phyloP scores from a whole-genome alignment of 2,113 vertebrate genomes.

The Pterocles orientalis region DNA sequence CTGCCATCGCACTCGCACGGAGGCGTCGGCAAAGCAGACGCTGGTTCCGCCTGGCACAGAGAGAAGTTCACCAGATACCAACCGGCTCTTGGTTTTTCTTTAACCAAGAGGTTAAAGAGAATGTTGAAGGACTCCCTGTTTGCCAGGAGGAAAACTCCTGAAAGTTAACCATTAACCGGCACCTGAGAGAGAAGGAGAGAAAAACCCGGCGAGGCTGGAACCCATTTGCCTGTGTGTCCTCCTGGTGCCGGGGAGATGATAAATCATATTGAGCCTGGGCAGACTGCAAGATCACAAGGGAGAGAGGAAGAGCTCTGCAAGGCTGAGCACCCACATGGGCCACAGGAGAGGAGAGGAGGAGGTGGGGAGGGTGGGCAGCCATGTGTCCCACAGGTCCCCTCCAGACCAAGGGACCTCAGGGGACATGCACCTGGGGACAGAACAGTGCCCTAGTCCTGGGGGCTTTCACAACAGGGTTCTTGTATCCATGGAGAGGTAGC shows the following conservation, averaged over 20 bases:
- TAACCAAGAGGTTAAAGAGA: conserved; percentile 34
- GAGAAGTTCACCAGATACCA: background rate
- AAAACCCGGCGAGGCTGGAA: background rate
- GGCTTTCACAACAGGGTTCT: background rate
- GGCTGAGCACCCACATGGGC: background rate
- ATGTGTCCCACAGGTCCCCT: background rate
- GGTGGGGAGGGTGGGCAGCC: background rate
- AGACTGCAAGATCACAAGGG: background rate
- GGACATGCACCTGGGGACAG: background rate
- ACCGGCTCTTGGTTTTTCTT: background rate
- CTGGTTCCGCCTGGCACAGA: background rate
- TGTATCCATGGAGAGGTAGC: too few relatives aligned
- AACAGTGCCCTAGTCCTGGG: background rate
- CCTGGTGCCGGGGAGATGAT: background rate
- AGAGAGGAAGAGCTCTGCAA: background rate
- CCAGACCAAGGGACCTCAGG: background rate
- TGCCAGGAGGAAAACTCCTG: background rate
- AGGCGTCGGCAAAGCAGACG: background rate
- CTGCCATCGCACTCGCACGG: accelerated
- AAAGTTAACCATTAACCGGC: conserved; percentile 40
- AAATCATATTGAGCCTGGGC: background rate
- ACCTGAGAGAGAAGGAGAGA: background rate
- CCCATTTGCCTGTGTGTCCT: background rate
- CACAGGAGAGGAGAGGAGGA: background rate
- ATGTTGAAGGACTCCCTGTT: background rate